Evolutionary conservation across 2,888 invertebrate species (phyloP), one percentile per base, ranked within the genome.

Genomic region (Chromoteleia sp.): DNA sequence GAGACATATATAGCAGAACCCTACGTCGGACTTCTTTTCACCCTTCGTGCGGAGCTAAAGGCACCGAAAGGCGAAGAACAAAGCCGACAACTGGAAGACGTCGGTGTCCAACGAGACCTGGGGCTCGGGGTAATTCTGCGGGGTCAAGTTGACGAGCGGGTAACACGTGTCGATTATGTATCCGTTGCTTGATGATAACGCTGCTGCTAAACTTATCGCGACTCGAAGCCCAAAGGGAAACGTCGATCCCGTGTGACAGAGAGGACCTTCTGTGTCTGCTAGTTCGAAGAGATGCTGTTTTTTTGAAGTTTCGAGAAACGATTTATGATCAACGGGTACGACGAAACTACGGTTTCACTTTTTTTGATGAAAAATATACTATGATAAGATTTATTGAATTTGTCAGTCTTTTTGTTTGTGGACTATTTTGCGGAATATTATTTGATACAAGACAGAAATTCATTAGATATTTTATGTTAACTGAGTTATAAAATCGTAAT

Each of bases 131-230:
- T 56, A 77, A 85, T 76, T 82, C 74, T 73, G 59, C 84, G 76
- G 83, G 87, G 88, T 87, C 87, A 88, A 85, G 82, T 83, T 83
- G 86, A 85, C 84, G 84, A 86, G 75, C 83, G 56, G 86, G 88
- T 87, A 90, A 89, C 91, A 91, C 90, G 91, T 91, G 91, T 88
- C 88, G 88, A 86, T 90, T 89, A 89, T 89, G 88, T 87, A 87
- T 86, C 88, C 61, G 54, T 87, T 88, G 85, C 84, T 86, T 86
- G 86, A 86, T 87, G 89, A 88, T 88, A 88, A 25, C 25, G 87
- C 86, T 84, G 86, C 82, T 85, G 86, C 85, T 83, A 81, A 88
- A 89, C 90, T 90, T 90, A 90, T 90, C 87, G 84, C 85, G 84
- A 19, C 10, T 39, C 10, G 8, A 10, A 10, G 10, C 71, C 79